Evolutionary conservation across 2,113 vertebrate species (phyloP).

Genomic region (Pedionomus torquatus): DNA sequence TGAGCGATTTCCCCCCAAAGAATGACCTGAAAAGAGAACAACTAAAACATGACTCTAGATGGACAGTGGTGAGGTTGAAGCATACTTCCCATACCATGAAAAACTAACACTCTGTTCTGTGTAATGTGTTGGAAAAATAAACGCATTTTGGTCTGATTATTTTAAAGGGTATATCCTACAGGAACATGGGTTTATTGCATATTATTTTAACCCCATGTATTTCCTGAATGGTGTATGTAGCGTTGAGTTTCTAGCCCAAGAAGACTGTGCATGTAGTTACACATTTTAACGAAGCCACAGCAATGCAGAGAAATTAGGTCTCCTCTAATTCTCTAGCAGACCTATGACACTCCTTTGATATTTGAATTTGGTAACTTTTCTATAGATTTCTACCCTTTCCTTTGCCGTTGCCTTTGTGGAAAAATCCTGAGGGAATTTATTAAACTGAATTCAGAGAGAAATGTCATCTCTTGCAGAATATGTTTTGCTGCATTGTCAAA

Average conservation of each 20-base stretch:
- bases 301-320: neutral
- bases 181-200: neutral
- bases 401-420: neutral
- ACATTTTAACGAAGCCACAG: neutral
- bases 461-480: neutral
- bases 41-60: neutral
- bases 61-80: neutral
- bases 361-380: neutral
- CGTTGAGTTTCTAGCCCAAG: neutral
- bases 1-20: neutral
- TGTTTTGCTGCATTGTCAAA: neutral
- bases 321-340: neutral
- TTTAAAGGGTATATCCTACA: neutral
- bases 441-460: neutral
- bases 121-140: neutral
- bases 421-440: neutral
- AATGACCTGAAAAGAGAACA: neutral
- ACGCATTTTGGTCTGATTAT: neutral
- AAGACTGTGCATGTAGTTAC: too few species aligned
- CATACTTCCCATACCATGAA: neutral
- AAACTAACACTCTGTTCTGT: neutral
- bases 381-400: neutral
- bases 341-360: neutral
- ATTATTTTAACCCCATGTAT: fast-evolving
- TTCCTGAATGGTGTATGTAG: fast-evolving